Base-by-base conservation (phyloP, 2,797 vertebrate species). In the Selene dorsalis region DNA sequence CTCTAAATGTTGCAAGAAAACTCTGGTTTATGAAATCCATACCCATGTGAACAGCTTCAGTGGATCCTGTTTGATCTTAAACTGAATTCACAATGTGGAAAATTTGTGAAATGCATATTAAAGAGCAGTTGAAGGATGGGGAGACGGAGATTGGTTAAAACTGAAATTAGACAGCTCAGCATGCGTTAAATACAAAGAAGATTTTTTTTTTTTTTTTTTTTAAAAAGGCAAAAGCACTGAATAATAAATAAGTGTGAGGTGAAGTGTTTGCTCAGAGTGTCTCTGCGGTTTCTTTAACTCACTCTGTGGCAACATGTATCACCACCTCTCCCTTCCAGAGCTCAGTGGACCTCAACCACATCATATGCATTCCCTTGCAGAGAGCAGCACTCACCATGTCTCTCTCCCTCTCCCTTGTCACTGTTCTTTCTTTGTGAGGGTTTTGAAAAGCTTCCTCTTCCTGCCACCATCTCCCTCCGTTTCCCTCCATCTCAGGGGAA, bases 401-500 rank as follows among this genome's bases (percentile, higher is more conserved):
- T 67, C 53, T 53, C 53, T 73, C 53, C 52, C 61, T 11, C 70
- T 77, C 50, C 26, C 73, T 71, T 13, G 62, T 71, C 85, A 64
- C 38, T 61, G 64, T 59, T 60, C 69, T 64, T 73, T 85, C 85
- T 80, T 76, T 60, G 79, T 66, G 77, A 78, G 73, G 64, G 87
- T 58, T 58, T 73, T 68, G 74, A 73, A 79, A 80, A 66, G 71
- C 75, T 71, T 87, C 77, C 73, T 72, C 76, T 87, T 89, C 77
- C 75, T 84, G 58, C 79, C 84, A 58, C 64, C 39, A 24, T 60
- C 79, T 78, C 53, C 77, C 63, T 73, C 32, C 20, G 22, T 73
- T 80, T 82, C 62, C 77, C 35, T 59, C 56, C 58, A 71, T 84
- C 84, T 85, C 87, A 5, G 72, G 69, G 85, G 84, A 86, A 87